Evolutionary conservation across 2,888 invertebrate genomes (phyloP), one percentile per base, ranked within the genome.

Genomic region (Geotrupes spiniger): DNA sequence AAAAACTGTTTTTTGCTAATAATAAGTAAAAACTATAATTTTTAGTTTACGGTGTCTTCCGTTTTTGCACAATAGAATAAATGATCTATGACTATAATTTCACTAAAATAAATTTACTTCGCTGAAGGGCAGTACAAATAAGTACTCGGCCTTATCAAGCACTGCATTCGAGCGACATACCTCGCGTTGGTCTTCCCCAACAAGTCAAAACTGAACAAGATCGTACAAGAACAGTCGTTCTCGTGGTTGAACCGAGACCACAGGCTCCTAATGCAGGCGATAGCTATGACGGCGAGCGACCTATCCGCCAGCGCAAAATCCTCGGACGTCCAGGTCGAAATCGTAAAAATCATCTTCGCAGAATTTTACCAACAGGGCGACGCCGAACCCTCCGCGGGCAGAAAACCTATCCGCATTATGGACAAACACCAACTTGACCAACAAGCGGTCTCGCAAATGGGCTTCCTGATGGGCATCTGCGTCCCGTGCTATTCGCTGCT

Each of bases 111-210:
- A n/a, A n/a, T n/a, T n/a, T n/a, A n/a, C n/a, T n/a, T n/a, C n/a
- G n/a, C n/a, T n/a, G n/a, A n/a, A n/a, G n/a, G n/a, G n/a, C n/a
- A n/a, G 55, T 90, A 88, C 73, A 89, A 89, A 66, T 78, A 87
- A 73, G 85, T 89, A 1, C 69, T 92, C 41, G 78, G 85, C 27
- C 78, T 84, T 49, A 83, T 92, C 42, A 84, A 87, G 59, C 88
- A 89, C 60, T 89, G 89, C 66, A 92, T 92, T 59, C 73, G 92
- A 41, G 91, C 92, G 0, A 92, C 92, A 1, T 92, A 92, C 65
- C 71, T 92, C 57, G 90, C 89, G 0, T 71, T 84, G 1, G 92
- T 91, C 71, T 91, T 91, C 63, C 83, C 86, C 0, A 90, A 91
- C 70, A 80, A 83, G 64, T 78, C 79, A 0, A 80, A 79, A 56